Percentiles rank a stretch among this genome's conserved stretches.
These are phyloP conservation scores for Melozone crissalis DNA, from an alignment of 2,113 vertebrate genomes.

Conservation along the genomic window DNA sequence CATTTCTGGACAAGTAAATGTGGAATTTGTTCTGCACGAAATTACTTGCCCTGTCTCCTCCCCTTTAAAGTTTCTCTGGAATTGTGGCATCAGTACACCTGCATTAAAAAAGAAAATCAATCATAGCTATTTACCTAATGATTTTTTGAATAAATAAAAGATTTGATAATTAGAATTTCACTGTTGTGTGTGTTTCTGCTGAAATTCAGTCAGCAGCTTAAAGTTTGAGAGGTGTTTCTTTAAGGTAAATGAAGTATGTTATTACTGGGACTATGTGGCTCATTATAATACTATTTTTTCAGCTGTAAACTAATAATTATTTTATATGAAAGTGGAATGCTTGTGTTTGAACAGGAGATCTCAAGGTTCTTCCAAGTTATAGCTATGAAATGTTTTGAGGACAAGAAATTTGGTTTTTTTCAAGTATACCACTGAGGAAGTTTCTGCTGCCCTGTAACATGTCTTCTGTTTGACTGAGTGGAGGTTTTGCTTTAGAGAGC, in stretches of 20 bases:
- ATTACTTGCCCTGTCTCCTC: background rate
- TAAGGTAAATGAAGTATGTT: background rate
- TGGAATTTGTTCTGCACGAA: background rate
- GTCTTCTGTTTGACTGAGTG: background rate
- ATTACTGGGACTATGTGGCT: background rate
- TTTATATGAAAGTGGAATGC: background rate
- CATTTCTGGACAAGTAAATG: background rate
- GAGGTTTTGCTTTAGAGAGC: background rate
- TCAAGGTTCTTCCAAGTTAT: background rate
- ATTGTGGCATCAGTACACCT: background rate
- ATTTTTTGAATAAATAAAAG: conserved; percentile 12
- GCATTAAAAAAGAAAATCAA: background rate
- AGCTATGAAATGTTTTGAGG: background rate
- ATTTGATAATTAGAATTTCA: background rate
- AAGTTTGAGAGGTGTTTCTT: background rate
- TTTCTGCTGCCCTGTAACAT: background rate
- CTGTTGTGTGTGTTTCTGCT: background rate
- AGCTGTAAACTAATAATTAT: background rate
- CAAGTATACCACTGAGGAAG: background rate
- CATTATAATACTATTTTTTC: background rate
- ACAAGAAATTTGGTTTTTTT: background rate
- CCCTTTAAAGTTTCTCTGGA: background rate
- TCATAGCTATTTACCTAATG: background rate
- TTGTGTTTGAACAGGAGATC: background rate
- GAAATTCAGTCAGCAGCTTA: background rate